Percentiles rank a stretch among this genome's conserved stretches.
Evolutionary conservation across 2,113 vertebrate genomes (phyloP).

Genomic region (Oreotragus oreotragus): DNA sequence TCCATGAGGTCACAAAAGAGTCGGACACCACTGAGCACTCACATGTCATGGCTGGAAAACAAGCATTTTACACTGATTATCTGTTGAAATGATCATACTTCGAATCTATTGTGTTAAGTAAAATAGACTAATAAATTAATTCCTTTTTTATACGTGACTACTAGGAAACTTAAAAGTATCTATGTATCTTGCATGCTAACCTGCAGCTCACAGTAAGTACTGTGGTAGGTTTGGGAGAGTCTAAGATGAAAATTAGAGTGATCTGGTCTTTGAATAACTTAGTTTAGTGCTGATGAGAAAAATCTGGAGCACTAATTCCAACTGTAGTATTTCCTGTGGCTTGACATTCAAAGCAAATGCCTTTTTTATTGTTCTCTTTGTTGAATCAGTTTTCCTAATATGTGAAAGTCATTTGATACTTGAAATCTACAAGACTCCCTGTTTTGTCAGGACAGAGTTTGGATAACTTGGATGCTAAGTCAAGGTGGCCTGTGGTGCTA

Average conservation of each 20-base stretch:
- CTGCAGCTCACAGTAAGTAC: not conserved
- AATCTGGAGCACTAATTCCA: not conserved
- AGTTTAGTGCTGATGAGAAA: not conserved
- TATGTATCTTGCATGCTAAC: not conserved
- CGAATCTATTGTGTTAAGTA: not conserved
- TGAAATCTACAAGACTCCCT: not conserved
- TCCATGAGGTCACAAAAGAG: not conserved
- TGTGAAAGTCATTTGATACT: not conserved
- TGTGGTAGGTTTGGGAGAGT: not conserved
- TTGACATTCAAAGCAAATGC: not conserved
- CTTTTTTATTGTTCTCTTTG: not conserved
- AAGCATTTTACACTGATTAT: not conserved
- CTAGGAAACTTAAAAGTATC: not conserved
- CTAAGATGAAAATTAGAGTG: not conserved
- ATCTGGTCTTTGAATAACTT: not conserved
- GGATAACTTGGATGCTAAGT: not conserved
- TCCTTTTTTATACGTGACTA: not conserved
- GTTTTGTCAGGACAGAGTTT: not conserved
- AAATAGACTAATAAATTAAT: not conserved
- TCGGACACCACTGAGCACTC: fast-evolving
- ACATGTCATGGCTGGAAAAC: not conserved
- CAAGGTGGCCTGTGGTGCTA: not conserved
- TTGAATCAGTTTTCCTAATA: not conserved
- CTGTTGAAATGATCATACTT: not conserved
- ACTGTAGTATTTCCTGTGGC: not conserved